Base-by-base conservation (phyloP, 1,140 invertebrate species). In the Hyposmocoma kahamanoa region DNA sequence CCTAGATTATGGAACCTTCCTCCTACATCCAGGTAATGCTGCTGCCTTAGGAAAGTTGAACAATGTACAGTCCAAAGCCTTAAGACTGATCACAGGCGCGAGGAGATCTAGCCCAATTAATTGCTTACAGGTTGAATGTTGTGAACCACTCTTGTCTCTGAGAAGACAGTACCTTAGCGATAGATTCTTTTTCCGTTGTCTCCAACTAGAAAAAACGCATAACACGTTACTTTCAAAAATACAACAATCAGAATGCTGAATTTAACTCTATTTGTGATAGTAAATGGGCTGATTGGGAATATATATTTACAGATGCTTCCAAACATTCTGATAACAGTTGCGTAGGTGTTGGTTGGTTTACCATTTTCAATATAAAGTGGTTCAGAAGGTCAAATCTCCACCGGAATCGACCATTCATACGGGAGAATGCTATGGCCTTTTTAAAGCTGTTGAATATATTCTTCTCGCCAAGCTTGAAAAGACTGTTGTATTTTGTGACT, bases 41-140 rank as follows among this genome's bases (percentile, higher is more conserved):
- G n/a, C n/a, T n/a, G n/a, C n/a, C n/a, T n/a, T n/a, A n/a, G n/a
- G n/a, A n/a, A n/a, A n/a, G n/a, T n/a, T n/a, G n/a, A n/a, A n/a
- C n/a, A n/a, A n/a, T n/a, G n/a, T n/a, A n/a, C n/a, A n/a, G n/a
- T n/a, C n/a, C n/a, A n/a, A n/a, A n/a, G n/a, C n/a, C n/a, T n/a
- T n/a, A n/a, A 28, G 26, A 8, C n/a, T n/a, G n/a, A n/a, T n/a
- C n/a, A 17, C 13, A 30, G 53, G 58, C 15, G 47, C 56, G 15
- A 53, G 53, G 47, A 53, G 47, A 42, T 50, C 42, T 6, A 47
- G 36, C n/a, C 56, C 56, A 15, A 44, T 42, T 39, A 47, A 46
- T 39, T 47, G 47, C 8, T 13, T 59, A 30, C 56, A 59, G 26
- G 38, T 54, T 24, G 56, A 59, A 41, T 54, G 56, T 42, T 38